Evolutionary conservation across 30 jellyfish, hydroid and myxozoan species (phyloP).

Genomic region (Rhopilema esculentum): DNA sequence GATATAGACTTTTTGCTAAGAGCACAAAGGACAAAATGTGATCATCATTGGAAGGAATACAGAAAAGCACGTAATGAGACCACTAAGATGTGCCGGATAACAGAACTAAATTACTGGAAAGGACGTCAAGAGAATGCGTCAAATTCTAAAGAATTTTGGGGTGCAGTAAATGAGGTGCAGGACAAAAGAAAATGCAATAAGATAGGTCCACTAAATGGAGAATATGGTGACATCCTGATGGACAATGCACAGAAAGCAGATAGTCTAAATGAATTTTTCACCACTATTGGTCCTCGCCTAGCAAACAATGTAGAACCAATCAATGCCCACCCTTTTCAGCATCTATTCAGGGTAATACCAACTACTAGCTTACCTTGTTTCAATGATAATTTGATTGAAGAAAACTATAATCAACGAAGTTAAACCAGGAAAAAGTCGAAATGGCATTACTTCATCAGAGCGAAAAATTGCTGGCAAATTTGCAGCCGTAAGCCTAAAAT

Average conservation of each 20-base stretch:
- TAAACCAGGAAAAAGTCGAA: too few relatives aligned
- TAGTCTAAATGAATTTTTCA: constrained; percentile 31
- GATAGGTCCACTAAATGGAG: constrained; percentile 18
- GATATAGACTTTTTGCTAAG: constrained; percentile 29
- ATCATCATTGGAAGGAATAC: constrained; percentile 28
- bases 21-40: constrained; percentile 35
- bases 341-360: too few relatives aligned
- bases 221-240: constrained; percentile 19
- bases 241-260: constrained; percentile 37
- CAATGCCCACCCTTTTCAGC: too few relatives aligned
- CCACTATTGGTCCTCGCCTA: constrained; percentile 33
- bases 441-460: too few relatives aligned
- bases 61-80: constrained; percentile 32
- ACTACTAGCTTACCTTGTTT: too few relatives aligned
- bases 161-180: constrained; percentile 12
- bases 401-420: too few relatives aligned
- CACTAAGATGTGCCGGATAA: constrained; percentile 23
- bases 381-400: too few relatives aligned
- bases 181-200: neutral
- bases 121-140: constrained; percentile 33
- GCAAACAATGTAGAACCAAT: too few relatives aligned
- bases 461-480: too few relatives aligned
- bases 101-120: constrained; percentile 46
- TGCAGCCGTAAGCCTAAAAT: too few relatives aligned
- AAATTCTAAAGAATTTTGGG: constrained; percentile 26